These are phyloP conservation scores for Thalassophryne amazonica DNA, from an alignment of 2,797 vertebrate genomes.

Conservation along the genomic window DNA sequence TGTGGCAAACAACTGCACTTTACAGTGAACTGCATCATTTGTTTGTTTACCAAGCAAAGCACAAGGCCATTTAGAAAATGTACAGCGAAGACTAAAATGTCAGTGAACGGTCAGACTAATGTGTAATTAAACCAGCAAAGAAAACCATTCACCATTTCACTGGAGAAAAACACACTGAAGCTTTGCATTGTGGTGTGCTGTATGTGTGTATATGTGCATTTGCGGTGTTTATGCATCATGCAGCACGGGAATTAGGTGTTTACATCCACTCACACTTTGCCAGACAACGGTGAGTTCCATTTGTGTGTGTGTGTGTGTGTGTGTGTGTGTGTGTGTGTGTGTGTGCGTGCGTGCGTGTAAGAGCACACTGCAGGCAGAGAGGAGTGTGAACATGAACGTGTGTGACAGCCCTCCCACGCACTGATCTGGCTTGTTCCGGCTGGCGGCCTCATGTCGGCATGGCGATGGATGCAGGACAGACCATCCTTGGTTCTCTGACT, in stretches of 20 bases:
- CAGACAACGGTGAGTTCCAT: constrained; percentile 15
- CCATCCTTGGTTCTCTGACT: constrained; percentile 14
- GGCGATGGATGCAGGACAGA: constrained; percentile 34
- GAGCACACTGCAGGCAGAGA: constrained; percentile 26
- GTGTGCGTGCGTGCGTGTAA: background rate
- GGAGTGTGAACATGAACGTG: constrained; percentile 52
- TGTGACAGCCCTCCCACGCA: constrained; percentile 65
- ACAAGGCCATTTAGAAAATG: background rate
- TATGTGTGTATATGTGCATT: background rate
- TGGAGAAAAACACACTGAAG: constrained; percentile 9
- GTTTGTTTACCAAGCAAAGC: background rate
- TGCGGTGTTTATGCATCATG: constrained; percentile 20
- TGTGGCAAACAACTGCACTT: no score
- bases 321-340: background rate
- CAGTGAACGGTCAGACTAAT: constrained; percentile 18
- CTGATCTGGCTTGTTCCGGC: constrained; percentile 67
- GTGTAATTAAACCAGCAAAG: constrained; percentile 20
- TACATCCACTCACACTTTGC: constrained; percentile 2
- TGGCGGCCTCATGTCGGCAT: constrained; percentile 48
- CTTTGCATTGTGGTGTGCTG: background rate
- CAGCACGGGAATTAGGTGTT: background rate
- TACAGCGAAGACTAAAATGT: background rate
- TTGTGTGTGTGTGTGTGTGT: background rate
- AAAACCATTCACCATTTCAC: background rate
- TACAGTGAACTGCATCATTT: background rate